A percentile compares a stretch with the other conserved stretches of the same genome.
Conservation (phyloP, 2,888 invertebrate genomes). For the Leucophora obtusa region DNA sequence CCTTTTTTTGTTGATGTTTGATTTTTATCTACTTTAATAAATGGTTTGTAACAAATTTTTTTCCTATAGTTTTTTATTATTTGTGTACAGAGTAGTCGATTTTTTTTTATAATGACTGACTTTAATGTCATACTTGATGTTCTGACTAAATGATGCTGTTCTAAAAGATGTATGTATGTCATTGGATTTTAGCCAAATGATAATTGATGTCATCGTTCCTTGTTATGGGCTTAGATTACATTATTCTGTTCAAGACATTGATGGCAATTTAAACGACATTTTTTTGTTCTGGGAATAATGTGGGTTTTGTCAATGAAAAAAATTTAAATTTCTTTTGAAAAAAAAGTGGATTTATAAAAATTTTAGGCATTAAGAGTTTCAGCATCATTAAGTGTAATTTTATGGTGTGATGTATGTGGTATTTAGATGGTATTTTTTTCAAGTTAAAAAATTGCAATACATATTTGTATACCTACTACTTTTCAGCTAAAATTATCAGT, state of each 20-base stretch:
- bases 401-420: too few species aligned
- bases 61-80: not conserved
- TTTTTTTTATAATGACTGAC: conserved; percentile 33
- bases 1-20: conserved; percentile 4
- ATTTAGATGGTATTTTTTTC: too few species aligned
- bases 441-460: too few species aligned
- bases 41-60: conserved; percentile 27
- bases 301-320: not conserved
- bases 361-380: too few species aligned
- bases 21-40: conserved; percentile 21
- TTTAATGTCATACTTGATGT: conserved; percentile 42
- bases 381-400: too few species aligned
- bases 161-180: conserved; percentile 35
- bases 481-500: too few species aligned
- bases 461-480: too few species aligned
- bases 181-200: conserved; percentile 61
- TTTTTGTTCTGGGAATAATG: not conserved
- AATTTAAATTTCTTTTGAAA: too few species aligned
- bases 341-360: too few species aligned
- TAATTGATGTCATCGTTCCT: conserved; percentile 50
- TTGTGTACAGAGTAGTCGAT: conserved; percentile 6
- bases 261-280: conserved; percentile 47
- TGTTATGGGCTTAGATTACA: conserved; percentile 42
- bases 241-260: conserved; percentile 49
- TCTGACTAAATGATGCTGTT: conserved; percentile 6